Base-by-base conservation (phyloP, 2,797 vertebrate genomes). In the Falco biarmicus region DNA sequence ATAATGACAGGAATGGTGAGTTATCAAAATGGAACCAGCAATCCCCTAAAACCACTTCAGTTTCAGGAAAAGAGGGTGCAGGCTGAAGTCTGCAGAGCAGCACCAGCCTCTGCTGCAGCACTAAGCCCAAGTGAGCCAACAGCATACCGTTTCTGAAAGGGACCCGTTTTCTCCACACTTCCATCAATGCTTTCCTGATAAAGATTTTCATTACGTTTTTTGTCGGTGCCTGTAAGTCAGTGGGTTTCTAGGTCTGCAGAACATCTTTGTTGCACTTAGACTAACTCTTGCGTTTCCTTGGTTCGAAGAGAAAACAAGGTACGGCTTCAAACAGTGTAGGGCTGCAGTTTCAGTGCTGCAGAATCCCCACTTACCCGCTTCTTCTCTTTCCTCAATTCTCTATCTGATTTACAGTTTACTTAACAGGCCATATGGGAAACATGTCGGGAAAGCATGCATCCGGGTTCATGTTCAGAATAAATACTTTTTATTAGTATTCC, bases 401-500 rank as follows among this genome's bases (percentile, higher is more conserved):
- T 90, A 56, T 93, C 84, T 85, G 89, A 96, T 96, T 95, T 86
- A 87, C 73, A 92, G 87, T 96, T 97, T 94, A 92, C 93, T 93
- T 59, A 83, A 83, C 81, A 91, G 93, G 71, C 91, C 75, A 89
- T 68, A 87, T 75, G 90, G 95, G 70, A 87, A 90, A 74, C 95
- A 89, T 8, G 86, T 48, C 5, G 1, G 84, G 61, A 94, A 95
- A 61, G 84, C 65, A 57, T 1, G 53, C 69, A 97, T 97, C 96
- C 93, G 94, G 96, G 95, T 96, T 97, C 93, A 89, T 4, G 18
- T 65, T 83, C 93, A 79, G 87, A 96, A 91, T 89, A 94, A 96
- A 96, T 92, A 92, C 82, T 96, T 93, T 97, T 97, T 94, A 97
- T 84, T 90, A 96, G 89, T 96, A 95, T 95, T 96, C 94, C 92